Conservation (phyloP, 2,888 invertebrate genomes). For the Eupithecia abbreviata region DNA sequence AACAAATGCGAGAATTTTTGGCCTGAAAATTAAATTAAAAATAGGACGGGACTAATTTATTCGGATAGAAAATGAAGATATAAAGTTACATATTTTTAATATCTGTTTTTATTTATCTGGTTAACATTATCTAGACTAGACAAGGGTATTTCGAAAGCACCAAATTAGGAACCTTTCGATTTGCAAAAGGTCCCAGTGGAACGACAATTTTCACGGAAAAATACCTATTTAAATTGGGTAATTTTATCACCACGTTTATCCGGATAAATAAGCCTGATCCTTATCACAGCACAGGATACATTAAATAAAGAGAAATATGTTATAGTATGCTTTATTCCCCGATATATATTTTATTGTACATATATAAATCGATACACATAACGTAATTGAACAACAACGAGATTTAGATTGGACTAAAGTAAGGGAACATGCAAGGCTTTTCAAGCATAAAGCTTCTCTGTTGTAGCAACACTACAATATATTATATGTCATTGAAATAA, state of each 20-base stretch:
- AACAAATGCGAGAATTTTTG: not conserved
- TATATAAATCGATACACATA: constrained; percentile 19
- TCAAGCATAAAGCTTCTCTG: constrained; percentile 69
- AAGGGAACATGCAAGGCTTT: constrained; percentile 73
- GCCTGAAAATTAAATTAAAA: not conserved
- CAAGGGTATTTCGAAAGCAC: not conserved
- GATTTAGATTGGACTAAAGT: constrained; percentile 51
- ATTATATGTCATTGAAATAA: not conserved
- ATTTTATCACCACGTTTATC: constrained; percentile 10
- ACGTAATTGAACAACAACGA: constrained; percentile 48
- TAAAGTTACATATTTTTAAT: too few species aligned
- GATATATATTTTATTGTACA: constrained; percentile 22
- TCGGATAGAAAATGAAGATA: constrained; percentile 10
- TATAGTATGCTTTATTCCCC: constrained; percentile 16
- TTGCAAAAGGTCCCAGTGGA: not conserved
- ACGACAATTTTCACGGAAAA: constrained; percentile 3
- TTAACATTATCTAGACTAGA: not conserved
- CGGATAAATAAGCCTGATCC: constrained; percentile 28
- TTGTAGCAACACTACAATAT: constrained; percentile 62
- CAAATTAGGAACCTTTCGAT: constrained; percentile 5
- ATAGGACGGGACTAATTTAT: constrained; percentile 24
- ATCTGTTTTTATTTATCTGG: not conserved
- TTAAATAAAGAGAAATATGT: constrained; percentile 10
- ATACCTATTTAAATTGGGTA: constrained; percentile 30
- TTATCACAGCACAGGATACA: constrained; percentile 19